Evolutionary conservation across 1,140 invertebrate species (phyloP), one percentile per base, ranked within the genome.

Genomic region (Trichonephila clavipes): DNA sequence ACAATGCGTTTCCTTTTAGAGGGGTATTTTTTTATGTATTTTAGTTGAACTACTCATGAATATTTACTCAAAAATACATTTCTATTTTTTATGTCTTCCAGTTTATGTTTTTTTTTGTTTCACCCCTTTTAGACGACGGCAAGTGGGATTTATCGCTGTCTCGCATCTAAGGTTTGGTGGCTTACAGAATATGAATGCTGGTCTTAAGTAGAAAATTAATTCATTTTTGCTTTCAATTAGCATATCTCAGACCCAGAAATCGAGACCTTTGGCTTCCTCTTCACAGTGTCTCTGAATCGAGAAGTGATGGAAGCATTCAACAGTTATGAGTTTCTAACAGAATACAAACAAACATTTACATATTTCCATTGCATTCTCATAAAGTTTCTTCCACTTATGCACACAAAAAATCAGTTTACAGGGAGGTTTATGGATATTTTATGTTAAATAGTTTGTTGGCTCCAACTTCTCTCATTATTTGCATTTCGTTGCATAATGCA

Each of bases 301-400:
- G 40, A 89, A 89, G 88, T 89, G 88, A 88, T 88, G 86, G 86
- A 64, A 34, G 89, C 66, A 77, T 90, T 90, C 89, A 81, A 61
- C 72, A 90, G 89, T 90, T 90, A 90, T 62, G 77, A 90, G 34
- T 88, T 77, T 81, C 89, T 61, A 90, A 82, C 66, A 90, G 77
- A 90, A 62, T 82, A 82, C 89, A 90, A 89, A 89, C 62, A 64
- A 90, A 82, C 89, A 90, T 81, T 90, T 61, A 90, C 51, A 77
- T 81, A 90, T 90, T 90, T 90, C 72, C 77, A 90, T 90, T 90
- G 66, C 89, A 90, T 90, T 90, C 69, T 81, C 89, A 90, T 90
- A 90, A 90, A 90, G 44, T 61, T 61, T 82, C 72, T 81, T 61
- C 40, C 34, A 24, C 72, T 51, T 61, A 82, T 82, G 61, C 82